Percentiles rank a stretch among this genome's conserved stretches.
These are phyloP conservation scores for Conus betulinus DNA, from an alignment of 1,140 invertebrate species.

Conservation along the genomic window DNA sequence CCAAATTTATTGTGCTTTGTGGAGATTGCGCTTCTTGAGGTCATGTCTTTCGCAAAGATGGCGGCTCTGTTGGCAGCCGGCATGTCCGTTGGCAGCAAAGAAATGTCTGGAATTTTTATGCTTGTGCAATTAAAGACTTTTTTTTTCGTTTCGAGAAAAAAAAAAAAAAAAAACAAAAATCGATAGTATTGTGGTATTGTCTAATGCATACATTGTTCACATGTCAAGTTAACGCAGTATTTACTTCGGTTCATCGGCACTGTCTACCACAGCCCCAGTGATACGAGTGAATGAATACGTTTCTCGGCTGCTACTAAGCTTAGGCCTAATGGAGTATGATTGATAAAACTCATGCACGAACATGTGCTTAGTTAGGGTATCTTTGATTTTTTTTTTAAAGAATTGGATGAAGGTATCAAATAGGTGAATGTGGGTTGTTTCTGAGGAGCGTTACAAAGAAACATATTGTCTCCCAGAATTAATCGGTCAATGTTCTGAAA, in stretches of 20 bases:
- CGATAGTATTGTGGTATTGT: neutral
- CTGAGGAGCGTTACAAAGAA: neutral
- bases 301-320: neutral
- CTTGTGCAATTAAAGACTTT: neutral
- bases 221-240: neutral
- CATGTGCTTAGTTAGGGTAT: slow-evolving; percentile 60
- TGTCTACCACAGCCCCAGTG: neutral
- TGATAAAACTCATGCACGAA: slow-evolving; percentile 67
- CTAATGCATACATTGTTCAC: neutral
- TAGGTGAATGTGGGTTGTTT: neutral
- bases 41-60: slow-evolving; percentile 66
- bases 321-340: slow-evolving; percentile 13
- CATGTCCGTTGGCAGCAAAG: slow-evolving; percentile 46
- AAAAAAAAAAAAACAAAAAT: neutral
- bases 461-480: neutral
- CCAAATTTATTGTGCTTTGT: slow-evolving; percentile 39
- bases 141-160: neutral
- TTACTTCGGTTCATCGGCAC: neutral
- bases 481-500: neutral
- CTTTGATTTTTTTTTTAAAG: no score
- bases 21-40: neutral
- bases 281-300: neutral
- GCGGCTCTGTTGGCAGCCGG: slow-evolving; percentile 59
- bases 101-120: slow-evolving; percentile 57
- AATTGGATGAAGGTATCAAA: no score